Evolutionary conservation across 2,888 invertebrate genomes (phyloP).

Genomic region (Eledona agricola): DNA sequence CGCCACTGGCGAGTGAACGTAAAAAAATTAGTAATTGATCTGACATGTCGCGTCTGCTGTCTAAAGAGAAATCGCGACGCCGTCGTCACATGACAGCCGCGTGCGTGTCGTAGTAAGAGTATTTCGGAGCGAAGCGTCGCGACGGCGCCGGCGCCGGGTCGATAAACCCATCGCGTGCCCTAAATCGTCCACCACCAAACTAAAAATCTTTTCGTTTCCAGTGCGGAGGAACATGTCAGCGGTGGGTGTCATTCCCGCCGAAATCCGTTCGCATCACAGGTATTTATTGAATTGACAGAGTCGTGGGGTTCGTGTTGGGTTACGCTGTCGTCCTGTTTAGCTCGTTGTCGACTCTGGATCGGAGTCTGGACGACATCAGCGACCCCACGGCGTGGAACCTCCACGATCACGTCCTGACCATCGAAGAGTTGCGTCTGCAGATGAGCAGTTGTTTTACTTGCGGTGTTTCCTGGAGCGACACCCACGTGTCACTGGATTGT

Average conservation of each 20-base stretch:
- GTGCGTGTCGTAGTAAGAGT: neutral
- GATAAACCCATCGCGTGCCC: slow-evolving; percentile 29
- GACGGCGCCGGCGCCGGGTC: slow-evolving; percentile 29
- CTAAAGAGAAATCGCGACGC: no score
- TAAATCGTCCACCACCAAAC: slow-evolving; percentile 16
- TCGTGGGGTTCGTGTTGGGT: neutral
- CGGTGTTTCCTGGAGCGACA: slow-evolving; percentile 82
- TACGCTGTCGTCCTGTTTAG: slow-evolving; percentile 46
- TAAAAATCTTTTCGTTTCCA: slow-evolving; percentile 50
- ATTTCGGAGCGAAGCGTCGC: slow-evolving; percentile 13
- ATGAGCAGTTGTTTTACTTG: slow-evolving; percentile 81
- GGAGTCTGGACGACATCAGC: slow-evolving; percentile 60
- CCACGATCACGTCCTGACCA: slow-evolving; percentile 68
- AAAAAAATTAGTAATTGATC: no score
- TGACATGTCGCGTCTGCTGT: no score
- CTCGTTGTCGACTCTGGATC: slow-evolving; percentile 58
- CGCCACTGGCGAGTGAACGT: no score
- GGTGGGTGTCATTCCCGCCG: slow-evolving; percentile 66
- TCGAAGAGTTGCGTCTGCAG: slow-evolving; percentile 75
- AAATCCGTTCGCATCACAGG: slow-evolving; percentile 62
- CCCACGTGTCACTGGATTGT: slow-evolving; percentile 80
- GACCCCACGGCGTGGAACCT: slow-evolving; percentile 51
- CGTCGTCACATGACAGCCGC: no score
- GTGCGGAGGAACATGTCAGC: slow-evolving; percentile 66
- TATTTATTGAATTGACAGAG: slow-evolving; percentile 47